Conservation (phyloP, 2,113 vertebrate species). For the Nasalis larvatus region DNA sequence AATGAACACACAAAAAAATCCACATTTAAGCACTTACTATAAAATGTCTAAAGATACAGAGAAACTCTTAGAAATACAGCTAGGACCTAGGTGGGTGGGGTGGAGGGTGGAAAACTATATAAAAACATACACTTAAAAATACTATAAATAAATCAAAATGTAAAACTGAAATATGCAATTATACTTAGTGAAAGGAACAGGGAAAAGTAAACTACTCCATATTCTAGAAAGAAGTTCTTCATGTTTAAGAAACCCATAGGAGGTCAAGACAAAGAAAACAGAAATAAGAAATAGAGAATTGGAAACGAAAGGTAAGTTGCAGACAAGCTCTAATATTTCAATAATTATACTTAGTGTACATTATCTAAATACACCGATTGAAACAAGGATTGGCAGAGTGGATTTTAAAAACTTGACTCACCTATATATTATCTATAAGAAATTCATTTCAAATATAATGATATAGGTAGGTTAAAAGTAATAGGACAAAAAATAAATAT, state of each 20-base stretch:
- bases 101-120: too few relatives aligned
- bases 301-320: neutral
- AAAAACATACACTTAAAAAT: neutral
- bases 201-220: neutral
- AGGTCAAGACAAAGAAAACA: neutral
- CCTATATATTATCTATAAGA: neutral
- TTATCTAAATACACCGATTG: neutral
- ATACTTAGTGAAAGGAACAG: neutral
- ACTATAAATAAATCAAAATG: neutral
- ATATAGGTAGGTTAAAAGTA: neutral
- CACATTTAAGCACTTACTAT: neutral
- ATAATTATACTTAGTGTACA: neutral
- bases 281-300: neutral
- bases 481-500: neutral
- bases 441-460: neutral
- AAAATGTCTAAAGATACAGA: neutral
- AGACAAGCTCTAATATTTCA: neutral
- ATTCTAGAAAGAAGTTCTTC: neutral
- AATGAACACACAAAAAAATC: neutral
- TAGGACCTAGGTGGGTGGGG: neutral
- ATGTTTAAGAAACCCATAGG: neutral
- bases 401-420: neutral
- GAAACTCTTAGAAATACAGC: neutral
- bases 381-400: neutral
- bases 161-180: neutral